Evolutionary conservation across 1,140 invertebrate genomes (phyloP).

Genomic region (Stenopsyche tienmushanensis): DNA sequence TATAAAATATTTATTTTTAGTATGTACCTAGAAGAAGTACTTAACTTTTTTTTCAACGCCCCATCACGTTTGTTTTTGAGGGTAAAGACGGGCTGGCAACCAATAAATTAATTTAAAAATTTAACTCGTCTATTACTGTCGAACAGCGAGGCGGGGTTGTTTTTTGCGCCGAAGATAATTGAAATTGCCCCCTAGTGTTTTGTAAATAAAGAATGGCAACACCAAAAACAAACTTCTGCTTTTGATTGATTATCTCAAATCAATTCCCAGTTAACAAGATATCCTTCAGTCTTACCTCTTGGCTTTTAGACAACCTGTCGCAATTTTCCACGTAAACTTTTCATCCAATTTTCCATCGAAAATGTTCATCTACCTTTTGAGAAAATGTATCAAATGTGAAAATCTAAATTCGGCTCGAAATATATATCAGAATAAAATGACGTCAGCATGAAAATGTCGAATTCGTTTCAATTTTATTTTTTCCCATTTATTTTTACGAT

Average conservation of each 20-base stretch:
- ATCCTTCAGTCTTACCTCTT: conserved; percentile 30
- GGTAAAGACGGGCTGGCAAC: too few species aligned
- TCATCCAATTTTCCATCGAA: too few species aligned
- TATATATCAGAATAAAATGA: neutral
- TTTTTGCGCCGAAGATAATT: conserved; percentile 25
- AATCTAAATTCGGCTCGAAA: neutral
- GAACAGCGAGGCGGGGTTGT: conserved; percentile 1
- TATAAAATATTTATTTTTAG: too few species aligned
- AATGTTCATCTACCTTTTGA: too few species aligned
- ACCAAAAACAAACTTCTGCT: conserved; percentile 28
- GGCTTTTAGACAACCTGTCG: conserved; percentile 17
- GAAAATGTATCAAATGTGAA: too few species aligned
- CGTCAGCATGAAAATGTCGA: too few species aligned
- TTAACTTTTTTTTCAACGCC: too few species aligned
- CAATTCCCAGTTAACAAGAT: conserved; percentile 27
- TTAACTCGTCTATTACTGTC: neutral
- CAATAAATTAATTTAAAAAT: conserved; percentile 11
- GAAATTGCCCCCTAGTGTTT: conserved; percentile 9
- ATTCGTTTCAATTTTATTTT: conserved; percentile 2
- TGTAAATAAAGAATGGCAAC: conserved; percentile 25
- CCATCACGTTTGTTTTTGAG: too few species aligned
- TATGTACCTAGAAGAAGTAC: too few species aligned
- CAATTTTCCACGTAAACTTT: too few species aligned
- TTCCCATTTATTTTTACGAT: neutral
- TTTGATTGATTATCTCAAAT: conserved; percentile 29